Conservation (phyloP, 2,797 vertebrate species). For the Macropus fuliginosus region DNA sequence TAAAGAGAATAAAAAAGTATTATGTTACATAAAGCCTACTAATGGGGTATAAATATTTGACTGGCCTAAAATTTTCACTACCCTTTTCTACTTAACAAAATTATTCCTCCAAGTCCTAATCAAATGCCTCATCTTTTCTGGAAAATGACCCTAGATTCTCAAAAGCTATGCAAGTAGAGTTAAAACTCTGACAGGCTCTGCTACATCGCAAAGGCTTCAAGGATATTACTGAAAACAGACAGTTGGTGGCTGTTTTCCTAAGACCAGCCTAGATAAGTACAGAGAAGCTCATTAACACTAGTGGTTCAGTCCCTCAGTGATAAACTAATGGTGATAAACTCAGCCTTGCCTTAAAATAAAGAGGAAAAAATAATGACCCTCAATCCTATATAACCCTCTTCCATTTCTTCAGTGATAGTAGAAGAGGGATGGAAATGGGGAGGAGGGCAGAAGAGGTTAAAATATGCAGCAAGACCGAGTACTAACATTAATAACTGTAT, state of each 20-base stretch:
- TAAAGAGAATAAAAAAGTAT: not conserved
- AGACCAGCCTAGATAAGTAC: not conserved
- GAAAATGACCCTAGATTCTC: not conserved
- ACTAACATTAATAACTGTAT: not conserved
- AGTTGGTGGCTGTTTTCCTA: not conserved
- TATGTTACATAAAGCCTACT: not conserved
- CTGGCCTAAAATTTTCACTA: not conserved
- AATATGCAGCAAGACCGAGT: not conserved
- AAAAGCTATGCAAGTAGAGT: not conserved
- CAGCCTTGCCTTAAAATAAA: not conserved
- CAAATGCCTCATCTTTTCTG: not conserved
- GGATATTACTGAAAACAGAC: not conserved
- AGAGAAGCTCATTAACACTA: not conserved
- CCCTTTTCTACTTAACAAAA: not conserved
- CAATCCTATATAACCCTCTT: not conserved
- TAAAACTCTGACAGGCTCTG: not conserved
- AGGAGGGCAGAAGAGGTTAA: not conserved
- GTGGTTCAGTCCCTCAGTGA: not conserved
- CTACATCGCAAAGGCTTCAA: not conserved
- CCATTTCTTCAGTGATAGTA: not conserved
- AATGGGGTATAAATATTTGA: not conserved
- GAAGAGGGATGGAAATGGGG: not conserved
- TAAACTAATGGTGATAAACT: not conserved
- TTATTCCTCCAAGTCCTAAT: not conserved
- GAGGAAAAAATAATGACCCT: not conserved